These are phyloP conservation scores for Eospalax fontanierii DNA, from an alignment of 2,797 vertebrate species.

Conservation along the genomic window DNA sequence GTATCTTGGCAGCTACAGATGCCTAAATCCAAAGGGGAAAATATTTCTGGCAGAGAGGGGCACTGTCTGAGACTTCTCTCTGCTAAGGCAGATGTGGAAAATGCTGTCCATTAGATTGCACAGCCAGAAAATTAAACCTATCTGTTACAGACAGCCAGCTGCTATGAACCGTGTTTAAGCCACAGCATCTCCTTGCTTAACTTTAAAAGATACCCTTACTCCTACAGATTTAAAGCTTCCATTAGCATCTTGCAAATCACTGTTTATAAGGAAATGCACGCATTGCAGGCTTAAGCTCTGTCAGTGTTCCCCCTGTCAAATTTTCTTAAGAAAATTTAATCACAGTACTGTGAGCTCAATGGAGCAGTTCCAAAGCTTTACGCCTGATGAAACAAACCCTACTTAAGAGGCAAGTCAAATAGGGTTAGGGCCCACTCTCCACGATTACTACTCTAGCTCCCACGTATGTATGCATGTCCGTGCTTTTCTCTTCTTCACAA, in stretches of 20 bases:
- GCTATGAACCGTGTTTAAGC: background rate
- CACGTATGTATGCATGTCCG: background rate
- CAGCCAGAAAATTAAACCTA: background rate
- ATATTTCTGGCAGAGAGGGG: slow-evolving; percentile 27
- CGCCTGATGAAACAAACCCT: background rate
- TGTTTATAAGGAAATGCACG: slow-evolving; percentile 32
- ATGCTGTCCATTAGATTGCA: background rate
- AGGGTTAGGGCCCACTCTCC: background rate
- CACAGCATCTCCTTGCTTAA: background rate
- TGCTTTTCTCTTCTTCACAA: slow-evolving; percentile 55
- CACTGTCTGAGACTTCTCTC: background rate
- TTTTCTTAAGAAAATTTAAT: slow-evolving; percentile 68
- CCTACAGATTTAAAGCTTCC: slow-evolving; percentile 17
- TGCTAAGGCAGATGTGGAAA: slow-evolving; percentile 21
- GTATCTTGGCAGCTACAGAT: background rate
- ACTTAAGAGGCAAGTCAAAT: background rate
- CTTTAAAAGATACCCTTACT: background rate
- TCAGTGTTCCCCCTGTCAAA: slow-evolving; percentile 33
- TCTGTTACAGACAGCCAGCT: background rate
- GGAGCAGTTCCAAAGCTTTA: slow-evolving; percentile 41
- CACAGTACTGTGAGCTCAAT: background rate
- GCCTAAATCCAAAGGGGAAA: background rate
- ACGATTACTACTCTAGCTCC: background rate
- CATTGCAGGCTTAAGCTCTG: background rate
- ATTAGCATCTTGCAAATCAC: slow-evolving; percentile 50